Percentiles rank a stretch among this genome's conserved stretches.
phyloP scores from a whole-genome alignment of 2,113 vertebrate species.

The Megaceryle torquata region DNA sequence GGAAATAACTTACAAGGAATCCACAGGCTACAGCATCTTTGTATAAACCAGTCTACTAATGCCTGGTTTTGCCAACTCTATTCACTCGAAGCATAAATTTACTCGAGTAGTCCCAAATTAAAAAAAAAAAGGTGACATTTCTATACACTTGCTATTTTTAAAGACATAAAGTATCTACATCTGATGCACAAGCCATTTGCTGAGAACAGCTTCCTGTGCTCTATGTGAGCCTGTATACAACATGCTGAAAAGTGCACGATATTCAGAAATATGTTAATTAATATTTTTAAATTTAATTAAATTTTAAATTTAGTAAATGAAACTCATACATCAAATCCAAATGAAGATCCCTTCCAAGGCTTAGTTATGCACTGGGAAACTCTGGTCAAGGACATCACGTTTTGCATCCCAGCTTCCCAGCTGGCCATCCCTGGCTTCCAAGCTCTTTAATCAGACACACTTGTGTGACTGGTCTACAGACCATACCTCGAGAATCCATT shows the following conservation, averaged over 20 bases:
- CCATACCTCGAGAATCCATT: background rate
- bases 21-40: background rate
- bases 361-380: background rate
- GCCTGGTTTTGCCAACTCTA: background rate
- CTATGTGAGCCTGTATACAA: background rate
- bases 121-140: fast-evolving
- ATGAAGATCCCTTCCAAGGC: background rate
- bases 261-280: background rate
- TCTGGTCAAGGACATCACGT: background rate
- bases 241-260: background rate
- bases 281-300: too few relatives aligned
- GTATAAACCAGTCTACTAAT: background rate
- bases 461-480: background rate
- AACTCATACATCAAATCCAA: background rate
- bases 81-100: background rate
- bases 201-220: background rate
- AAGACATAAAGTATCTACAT: background rate
- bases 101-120: background rate
- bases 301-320: background rate
- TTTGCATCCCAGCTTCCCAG: background rate
- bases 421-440: background rate
- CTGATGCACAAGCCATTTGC: background rate
- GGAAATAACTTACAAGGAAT: background rate
- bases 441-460: background rate
- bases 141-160: background rate